Evolutionary conservation across 2,888 invertebrate genomes (phyloP).

Genomic region (Prosopocoilus inquinatus): DNA sequence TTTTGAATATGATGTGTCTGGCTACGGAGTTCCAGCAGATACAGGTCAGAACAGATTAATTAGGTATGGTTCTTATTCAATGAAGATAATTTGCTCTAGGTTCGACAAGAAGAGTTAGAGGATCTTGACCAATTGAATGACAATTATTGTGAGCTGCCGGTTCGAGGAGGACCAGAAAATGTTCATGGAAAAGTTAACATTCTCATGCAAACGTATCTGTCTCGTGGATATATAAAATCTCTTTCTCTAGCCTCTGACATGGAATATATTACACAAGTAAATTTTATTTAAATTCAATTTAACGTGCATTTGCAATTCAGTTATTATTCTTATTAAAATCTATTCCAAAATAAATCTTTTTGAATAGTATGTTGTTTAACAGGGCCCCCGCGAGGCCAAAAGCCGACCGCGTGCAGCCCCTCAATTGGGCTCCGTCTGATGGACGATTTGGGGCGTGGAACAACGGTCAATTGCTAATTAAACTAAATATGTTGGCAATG

Average conservation of each 20-base stretch:
- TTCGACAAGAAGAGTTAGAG: constrained; percentile 91
- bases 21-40: constrained; percentile 95
- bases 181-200: constrained; percentile 95
- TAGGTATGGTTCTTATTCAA: background rate
- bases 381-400: too few species aligned
- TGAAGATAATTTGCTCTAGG: constrained; percentile 49
- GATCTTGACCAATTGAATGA: constrained; percentile 80
- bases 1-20: constrained; percentile 86
- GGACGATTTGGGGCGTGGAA: too few species aligned
- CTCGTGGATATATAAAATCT: constrained; percentile 74
- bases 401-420: too few species aligned
- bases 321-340: too few species aligned
- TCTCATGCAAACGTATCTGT: constrained; percentile 85
- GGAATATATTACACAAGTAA: constrained; percentile 84
- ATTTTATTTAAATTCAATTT: constrained; percentile 8
- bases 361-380: too few species aligned
- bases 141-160: constrained; percentile 73
- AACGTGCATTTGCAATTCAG: background rate
- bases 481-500: too few species aligned
- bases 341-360: too few species aligned
- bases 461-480: too few species aligned
- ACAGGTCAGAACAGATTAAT: constrained; percentile 52
- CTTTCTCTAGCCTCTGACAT: constrained; percentile 88
- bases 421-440: too few species aligned
- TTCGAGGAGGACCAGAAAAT: constrained; percentile 80